A percentile compares a stretch with the other conserved stretches of the same genome.
These are phyloP conservation scores for Hemitrygon akajei DNA, from an alignment of 2,797 vertebrate genomes.

Conservation along the genomic window DNA sequence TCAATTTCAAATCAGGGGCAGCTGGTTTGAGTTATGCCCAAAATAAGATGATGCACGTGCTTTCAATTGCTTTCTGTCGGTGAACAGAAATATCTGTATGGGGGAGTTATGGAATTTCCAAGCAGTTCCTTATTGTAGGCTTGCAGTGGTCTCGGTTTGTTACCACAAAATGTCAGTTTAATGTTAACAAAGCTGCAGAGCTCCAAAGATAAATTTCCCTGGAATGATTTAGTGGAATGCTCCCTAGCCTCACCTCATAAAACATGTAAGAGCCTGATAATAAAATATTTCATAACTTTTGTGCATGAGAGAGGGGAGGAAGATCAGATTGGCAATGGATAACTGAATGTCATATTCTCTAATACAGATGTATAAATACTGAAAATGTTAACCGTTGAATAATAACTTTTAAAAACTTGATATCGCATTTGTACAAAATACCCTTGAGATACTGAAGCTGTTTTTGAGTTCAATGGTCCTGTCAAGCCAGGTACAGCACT, in stretches of 20 bases:
- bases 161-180: slow-evolving; percentile 23
- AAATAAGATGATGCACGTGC: background rate
- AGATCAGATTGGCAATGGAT: background rate
- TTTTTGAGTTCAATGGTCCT: background rate
- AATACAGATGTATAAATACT: too few species aligned
- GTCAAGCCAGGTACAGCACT: background rate
- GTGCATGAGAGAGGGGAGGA: background rate
- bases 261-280: background rate
- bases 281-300: slow-evolving; percentile 1
- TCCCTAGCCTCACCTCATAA: slow-evolving; percentile 14
- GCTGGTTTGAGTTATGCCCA: background rate
- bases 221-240: slow-evolving; percentile 14
- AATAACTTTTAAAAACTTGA: background rate
- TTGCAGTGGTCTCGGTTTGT: background rate
- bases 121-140: background rate
- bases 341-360: background rate
- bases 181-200: background rate
- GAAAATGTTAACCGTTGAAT: background rate
- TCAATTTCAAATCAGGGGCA: slow-evolving; percentile 8
- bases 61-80: background rate
- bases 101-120: slow-evolving; percentile 28
- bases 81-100: slow-evolving; percentile 18
- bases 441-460: background rate
- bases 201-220: slow-evolving; percentile 10
- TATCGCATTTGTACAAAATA: background rate